Evolutionary conservation across 2,888 invertebrate species (phyloP).

Genomic region (Polyommatus icarus): DNA sequence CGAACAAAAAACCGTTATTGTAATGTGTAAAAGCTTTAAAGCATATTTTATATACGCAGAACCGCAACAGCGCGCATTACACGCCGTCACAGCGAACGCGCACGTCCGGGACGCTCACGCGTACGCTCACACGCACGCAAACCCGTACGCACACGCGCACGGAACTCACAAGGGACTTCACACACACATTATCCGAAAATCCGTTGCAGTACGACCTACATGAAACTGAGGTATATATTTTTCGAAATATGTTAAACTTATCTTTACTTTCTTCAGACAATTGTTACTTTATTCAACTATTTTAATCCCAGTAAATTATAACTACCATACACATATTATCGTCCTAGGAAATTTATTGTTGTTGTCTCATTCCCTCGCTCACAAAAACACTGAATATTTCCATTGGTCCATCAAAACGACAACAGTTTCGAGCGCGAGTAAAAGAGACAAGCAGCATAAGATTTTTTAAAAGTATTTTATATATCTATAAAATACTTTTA

Average conservation of each 20-base stretch:
- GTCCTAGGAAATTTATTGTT: too few species aligned
- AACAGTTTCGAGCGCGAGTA: too few species aligned
- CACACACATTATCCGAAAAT: conserved; percentile 61
- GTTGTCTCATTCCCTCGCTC: too few species aligned
- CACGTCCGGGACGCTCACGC: conserved; percentile 11
- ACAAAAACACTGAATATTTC: too few species aligned
- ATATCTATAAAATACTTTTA: too few species aligned
- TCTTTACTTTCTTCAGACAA: background rate
- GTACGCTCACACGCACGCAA: conserved; percentile 42
- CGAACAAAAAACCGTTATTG: background rate
- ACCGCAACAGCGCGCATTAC: conserved; percentile 42
- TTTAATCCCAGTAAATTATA: too few species aligned
- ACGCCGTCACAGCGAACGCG: conserved; percentile 41
- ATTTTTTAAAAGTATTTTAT: too few species aligned
- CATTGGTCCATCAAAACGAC: too few species aligned
- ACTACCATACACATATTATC: too few species aligned
- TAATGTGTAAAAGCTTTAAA: background rate
- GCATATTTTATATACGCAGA: conserved; percentile 35
- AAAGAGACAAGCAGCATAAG: too few species aligned
- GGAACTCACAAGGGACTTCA: conserved; percentile 44
- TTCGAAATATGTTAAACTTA: background rate
- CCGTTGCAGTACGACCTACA: conserved; percentile 59
- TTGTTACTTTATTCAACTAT: background rate
- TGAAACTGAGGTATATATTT: conserved; percentile 42
- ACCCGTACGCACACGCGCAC: conserved; percentile 36